A percentile compares a stretch with the other conserved stretches of the same genome.
These are phyloP conservation scores for Meta bourneti DNA, from an alignment of 2,888 invertebrate genomes.

Conservation along the genomic window DNA sequence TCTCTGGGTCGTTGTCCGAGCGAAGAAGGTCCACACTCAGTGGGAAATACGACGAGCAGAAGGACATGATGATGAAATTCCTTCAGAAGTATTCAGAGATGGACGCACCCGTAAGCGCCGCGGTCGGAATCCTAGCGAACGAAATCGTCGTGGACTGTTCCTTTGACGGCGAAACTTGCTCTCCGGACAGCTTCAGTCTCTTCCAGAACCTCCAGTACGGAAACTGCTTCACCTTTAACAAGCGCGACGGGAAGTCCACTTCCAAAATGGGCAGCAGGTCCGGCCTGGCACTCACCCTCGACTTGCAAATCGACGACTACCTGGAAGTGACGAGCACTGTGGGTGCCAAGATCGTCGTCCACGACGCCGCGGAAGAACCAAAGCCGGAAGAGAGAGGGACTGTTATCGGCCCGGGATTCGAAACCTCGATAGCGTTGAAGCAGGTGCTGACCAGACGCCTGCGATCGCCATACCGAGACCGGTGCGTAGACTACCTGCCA, in stretches of 20 bases:
- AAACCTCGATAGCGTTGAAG: conserved; percentile 26
- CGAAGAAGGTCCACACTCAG: not conserved
- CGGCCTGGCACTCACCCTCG: conserved; percentile 63
- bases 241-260: not conserved
- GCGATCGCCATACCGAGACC: conserved; percentile 30
- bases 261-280: not conserved
- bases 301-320: conserved; percentile 72
- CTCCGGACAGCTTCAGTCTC: not conserved
- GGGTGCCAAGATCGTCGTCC: conserved; percentile 76
- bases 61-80: not conserved
- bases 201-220: conserved; percentile 50
- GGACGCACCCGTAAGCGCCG: not conserved
- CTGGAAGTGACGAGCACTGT: conserved; percentile 60
- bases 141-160: conserved; percentile 29
- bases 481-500: conserved; percentile 14
- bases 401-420: conserved; percentile 43
- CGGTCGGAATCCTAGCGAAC: not conserved
- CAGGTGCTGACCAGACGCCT: conserved; percentile 8
- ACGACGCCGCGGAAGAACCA: conserved; percentile 66
- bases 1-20: conserved; percentile 2
- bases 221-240: conserved; percentile 61
- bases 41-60: not conserved
- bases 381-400: conserved; percentile 47
- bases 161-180: conserved; percentile 35
- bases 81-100: not conserved